phyloP scores from a whole-genome alignment of 2,797 vertebrate species.

The Eulemur albifrons region DNA sequence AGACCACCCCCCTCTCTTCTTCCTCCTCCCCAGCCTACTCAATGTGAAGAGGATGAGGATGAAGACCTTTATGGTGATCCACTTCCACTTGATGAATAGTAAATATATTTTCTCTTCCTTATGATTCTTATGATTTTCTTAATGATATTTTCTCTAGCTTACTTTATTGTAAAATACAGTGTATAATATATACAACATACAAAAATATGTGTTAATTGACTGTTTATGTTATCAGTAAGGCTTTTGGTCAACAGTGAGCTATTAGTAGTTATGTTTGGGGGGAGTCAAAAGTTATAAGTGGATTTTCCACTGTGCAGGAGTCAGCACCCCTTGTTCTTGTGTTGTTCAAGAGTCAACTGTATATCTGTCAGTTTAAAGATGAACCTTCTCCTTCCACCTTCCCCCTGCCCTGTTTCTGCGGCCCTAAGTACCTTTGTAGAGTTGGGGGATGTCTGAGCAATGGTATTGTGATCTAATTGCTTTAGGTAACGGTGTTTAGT shows the following conservation, averaged over 20 bases:
- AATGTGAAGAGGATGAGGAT: not conserved
- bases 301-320: not conserved
- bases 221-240: not conserved
- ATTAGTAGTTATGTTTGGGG: not conserved
- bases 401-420: not conserved
- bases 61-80: not conserved
- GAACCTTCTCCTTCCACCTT: not conserved
- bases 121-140: not conserved
- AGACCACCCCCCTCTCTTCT: not conserved
- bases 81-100: not conserved
- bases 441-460: accelerated
- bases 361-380: not conserved
- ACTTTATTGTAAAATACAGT: not conserved
- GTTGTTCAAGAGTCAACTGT: not conserved
- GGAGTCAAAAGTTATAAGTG: not conserved
- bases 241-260: not conserved
- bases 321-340: too few relatives aligned
- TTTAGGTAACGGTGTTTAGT: not conserved
- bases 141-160: not conserved
- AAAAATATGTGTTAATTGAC: not conserved
- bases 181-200: not conserved
- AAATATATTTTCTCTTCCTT: not conserved
- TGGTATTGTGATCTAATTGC: accelerated
- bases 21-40: not conserved
- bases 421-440: not conserved